Conservation (phyloP, 2,888 invertebrate species). For the Tolmerus cingulatus region DNA sequence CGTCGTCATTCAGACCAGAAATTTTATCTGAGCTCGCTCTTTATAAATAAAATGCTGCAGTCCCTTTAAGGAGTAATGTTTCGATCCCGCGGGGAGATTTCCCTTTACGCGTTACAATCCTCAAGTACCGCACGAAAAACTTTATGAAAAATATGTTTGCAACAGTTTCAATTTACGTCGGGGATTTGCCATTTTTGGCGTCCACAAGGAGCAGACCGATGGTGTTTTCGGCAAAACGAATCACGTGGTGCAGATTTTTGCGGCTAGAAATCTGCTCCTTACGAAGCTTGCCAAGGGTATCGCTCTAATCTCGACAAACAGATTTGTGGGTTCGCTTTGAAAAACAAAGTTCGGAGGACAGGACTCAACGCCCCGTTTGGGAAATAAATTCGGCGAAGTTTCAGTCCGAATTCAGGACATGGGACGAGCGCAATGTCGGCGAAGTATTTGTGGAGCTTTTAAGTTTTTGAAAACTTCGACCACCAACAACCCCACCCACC, state of each 20-base stretch:
- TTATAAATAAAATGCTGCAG: constrained; percentile 13
- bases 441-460: constrained; percentile 10
- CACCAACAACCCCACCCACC: not conserved
- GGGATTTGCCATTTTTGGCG: not conserved
- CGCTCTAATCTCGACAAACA: constrained; percentile 19
- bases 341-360: constrained; percentile 2
- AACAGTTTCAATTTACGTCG: constrained; percentile 23
- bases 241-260: not conserved
- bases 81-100: not conserved
- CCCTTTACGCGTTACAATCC: not conserved
- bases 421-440: not conserved
- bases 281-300: constrained; percentile 6
- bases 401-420: not conserved
- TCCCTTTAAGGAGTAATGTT: not conserved
- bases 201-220: not conserved
- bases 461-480: constrained; percentile 22
- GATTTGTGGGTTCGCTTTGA: constrained; percentile 13
- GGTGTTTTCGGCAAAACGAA: not conserved
- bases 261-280: not conserved
- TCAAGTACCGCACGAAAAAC: not conserved
- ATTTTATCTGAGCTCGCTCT: not conserved
- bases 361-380: not conserved
- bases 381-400: constrained; percentile 8
- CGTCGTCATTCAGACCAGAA: not conserved
- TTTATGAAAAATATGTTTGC: constrained; percentile 37